Evolutionary conservation across 2,797 vertebrate species (phyloP), one percentile per base, ranked within the genome.

Genomic region (Helostoma temminkii): DNA sequence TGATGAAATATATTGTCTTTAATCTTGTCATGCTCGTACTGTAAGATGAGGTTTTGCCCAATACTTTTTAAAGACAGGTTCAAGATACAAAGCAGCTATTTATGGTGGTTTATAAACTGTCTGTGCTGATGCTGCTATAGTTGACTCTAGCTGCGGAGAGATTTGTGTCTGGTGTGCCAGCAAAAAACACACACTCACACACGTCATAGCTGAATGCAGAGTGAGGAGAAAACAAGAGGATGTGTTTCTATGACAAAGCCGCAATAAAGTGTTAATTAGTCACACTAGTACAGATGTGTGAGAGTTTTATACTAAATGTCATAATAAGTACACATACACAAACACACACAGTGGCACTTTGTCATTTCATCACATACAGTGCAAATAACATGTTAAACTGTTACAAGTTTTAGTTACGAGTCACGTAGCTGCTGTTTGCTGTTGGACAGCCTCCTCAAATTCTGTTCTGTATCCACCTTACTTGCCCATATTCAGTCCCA

Each of bases 201-300:
- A 53, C 15, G n/a, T n/a, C n/a, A n/a, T n/a, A 36, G 75, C 24
- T 71, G 39, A 80, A 65, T 47, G 16, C 39, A 25, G 28, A 52
- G 43, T 30, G 48, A 34, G 50, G 25, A 46, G 74, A 67, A 76
- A 76, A 73, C 65, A 73, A 78, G 76, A 66, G 62, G 65, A 65
- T 25, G 52, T 30, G 61, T 68, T 41, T 67, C 34, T 41, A 41
- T 67, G 61, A 77, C 55, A 72, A 75, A 81, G 41, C 37, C 64
- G n/a, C 59, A 60, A 78, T 21, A n/a, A n/a, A n/a, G 59, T 76
- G 48, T 42, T 72, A 78, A 84, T 82, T 74, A 66, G 57, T 77
- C 26, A n/a, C n/a, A n/a, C n/a, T n/a, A n/a, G n/a, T n/a, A n/a
- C n/a, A n/a, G n/a, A n/a, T n/a, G n/a, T n/a, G n/a, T n/a, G n/a